phyloP scores from a whole-genome alignment of 2,888 invertebrate genomes.

The Andrena haemorrhoa region DNA sequence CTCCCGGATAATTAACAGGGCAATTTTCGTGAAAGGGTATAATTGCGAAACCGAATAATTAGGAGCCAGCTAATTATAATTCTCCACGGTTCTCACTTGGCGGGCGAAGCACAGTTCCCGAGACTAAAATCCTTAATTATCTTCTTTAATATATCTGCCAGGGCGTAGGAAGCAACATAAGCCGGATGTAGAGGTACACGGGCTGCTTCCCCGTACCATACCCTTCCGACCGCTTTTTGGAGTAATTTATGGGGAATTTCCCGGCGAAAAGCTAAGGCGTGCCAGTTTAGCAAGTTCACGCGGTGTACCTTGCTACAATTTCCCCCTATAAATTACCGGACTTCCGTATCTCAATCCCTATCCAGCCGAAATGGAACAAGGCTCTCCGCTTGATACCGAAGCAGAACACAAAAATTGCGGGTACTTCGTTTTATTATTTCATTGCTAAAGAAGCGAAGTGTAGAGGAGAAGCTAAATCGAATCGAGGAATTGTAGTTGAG shows the following conservation, averaged over 20 bases:
- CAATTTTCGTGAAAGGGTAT: conserved; percentile 16
- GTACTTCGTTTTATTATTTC: neutral
- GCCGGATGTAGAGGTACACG: conserved; percentile 48
- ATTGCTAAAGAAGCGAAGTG: neutral
- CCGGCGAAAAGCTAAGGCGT: conserved; percentile 47
- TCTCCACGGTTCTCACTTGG: neutral
- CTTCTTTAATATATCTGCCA: conserved; percentile 53
- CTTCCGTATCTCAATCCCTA: conserved; percentile 22
- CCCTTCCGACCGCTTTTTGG: conserved; percentile 51
- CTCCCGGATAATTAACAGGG: conserved; percentile 25
- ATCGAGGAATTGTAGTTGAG: too few relatives aligned
- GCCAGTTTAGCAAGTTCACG: conserved; percentile 45
- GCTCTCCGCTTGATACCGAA: neutral
- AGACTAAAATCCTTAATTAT: conserved; percentile 56
- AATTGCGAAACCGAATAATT: conserved; percentile 46
- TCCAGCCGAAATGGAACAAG: neutral
- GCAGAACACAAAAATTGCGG: neutral
- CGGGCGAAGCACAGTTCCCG: neutral
- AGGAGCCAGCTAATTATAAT: conserved; percentile 42
- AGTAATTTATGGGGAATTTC: conserved; percentile 64
- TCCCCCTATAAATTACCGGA: conserved; percentile 23
- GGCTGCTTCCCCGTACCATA: conserved; percentile 17
- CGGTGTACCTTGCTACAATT: conserved; percentile 36
- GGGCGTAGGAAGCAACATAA: conserved; percentile 46
- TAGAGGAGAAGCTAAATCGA: too few relatives aligned